Evolutionary conservation across 2,113 vertebrate species (phyloP), one percentile per base, ranked within the genome.

Genomic region (Melospiza melodia): DNA sequence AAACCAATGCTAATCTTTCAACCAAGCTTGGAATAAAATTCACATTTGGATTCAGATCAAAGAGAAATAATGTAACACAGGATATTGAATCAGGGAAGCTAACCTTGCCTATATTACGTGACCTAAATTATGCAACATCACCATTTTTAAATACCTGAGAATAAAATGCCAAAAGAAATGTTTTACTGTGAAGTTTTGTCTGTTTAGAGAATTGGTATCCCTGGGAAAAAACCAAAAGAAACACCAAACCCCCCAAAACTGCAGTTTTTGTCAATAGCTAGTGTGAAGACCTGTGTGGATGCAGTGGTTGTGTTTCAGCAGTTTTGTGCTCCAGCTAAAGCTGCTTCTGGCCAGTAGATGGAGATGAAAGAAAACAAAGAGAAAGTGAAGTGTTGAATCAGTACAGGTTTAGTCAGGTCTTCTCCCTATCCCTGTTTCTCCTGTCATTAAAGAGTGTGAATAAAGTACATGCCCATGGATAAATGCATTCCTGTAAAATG

Each of bases 321-420:
- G 4, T 43, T 71, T 46, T 27, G 43, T 30, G 65, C 65, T 77
- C 27, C 44, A 57, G 65, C 55, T 81, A 0, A 55, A 89, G 28
- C 68, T 72, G 31, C 20, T 85, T 58, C 31, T 77, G 90, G 82
- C 96, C 96, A 90, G 93, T 74, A 97, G 96, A 41, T 95, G 96
- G 96, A 87, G 96, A 93, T 2, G 22, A 71, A 80, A 84, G 39
- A 39, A 93, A 88, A 87, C 21, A 61, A 15, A n/a, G 37, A 73
- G 16, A 31, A 44, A 30, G 27, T 20, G 15, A 30, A 33, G 7
- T 8, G 22, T 49, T 69, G 59, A 33, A 46, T 63, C n/a, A 9
- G 6, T 43, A 15, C 15, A 16, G 9, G 27, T 62, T 67, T 72
- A 85, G 61, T 23, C 14, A 79, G 18, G 48, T 63, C 52, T 74